Evolutionary conservation across 2,797 vertebrate species (phyloP).

Genomic region (Aotus griseimembra): DNA sequence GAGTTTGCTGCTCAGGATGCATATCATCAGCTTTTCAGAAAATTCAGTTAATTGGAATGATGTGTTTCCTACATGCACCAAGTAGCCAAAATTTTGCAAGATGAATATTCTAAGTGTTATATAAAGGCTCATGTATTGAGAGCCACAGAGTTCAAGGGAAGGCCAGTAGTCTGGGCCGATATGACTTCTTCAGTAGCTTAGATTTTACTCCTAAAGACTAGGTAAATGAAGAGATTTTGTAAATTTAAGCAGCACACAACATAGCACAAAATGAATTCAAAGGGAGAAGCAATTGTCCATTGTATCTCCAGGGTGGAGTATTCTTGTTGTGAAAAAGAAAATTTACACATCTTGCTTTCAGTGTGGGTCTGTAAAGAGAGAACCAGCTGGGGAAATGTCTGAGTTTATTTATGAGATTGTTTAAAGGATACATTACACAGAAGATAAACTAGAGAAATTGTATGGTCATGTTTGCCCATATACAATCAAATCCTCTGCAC

Average conservation of each 20-base stretch:
- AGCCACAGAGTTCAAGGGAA: not conserved
- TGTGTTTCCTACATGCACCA: not conserved
- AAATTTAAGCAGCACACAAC: not conserved
- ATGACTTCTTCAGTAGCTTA: not conserved
- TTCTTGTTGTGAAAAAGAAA: conserved; percentile 6
- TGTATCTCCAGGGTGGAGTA: not conserved
- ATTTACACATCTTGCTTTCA: conserved; percentile 42
- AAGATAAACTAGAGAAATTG: conserved; percentile 74
- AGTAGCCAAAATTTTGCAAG: not conserved
- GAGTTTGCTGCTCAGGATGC: not conserved
- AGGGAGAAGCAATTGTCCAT: conserved; percentile 7
- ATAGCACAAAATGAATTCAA: not conserved
- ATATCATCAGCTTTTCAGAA: conserved; percentile 14
- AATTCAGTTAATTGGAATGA: not conserved
- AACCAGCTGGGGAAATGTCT: not conserved
- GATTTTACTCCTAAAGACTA: conserved; percentile 17
- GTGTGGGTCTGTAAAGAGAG: not conserved
- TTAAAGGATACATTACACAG: conserved; percentile 70
- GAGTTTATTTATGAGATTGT: conserved; percentile 65
- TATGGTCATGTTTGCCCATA: conserved; percentile 10
- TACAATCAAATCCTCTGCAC: conserved; percentile 48
- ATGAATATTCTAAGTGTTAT: not conserved
- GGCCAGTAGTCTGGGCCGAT: not conserved
- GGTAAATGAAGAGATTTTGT: not conserved
- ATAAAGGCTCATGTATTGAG: not conserved